Evolutionary conservation across 2,113 vertebrate genomes (phyloP), one percentile per base, ranked within the genome.

Genomic region (Dipodomys ordii): DNA sequence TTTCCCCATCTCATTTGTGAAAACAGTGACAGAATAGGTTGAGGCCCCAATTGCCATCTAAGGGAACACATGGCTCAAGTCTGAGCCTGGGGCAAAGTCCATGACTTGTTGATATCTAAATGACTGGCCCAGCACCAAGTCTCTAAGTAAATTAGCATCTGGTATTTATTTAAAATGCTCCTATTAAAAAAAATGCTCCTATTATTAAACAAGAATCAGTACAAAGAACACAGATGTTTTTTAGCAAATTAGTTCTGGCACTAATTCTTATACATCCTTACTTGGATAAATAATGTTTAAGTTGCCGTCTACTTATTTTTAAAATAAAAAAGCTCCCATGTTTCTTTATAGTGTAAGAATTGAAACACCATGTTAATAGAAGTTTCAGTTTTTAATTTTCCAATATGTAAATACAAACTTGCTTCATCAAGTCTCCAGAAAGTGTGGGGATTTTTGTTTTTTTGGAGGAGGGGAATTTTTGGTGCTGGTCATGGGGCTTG

Each of bases 1-100:
- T 86, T 85, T 78, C n/a, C 46, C 91, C 62, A 23, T 77, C 12
- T 96, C 44, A 32, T 64, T 91, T 92, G 44, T 90, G 65, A 90
- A 90, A 95, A 60, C 28, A 92, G 53, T 67, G 53, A 71, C 57
- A 92, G 19, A 90, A 13, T 39, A 94, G 46, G 46, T 27, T 46
- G 7, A 65, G 83, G 32, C 23, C 71, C 87, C 67, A 72, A 68
- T 19, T 92, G 65, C 44, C 82, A 72, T 27, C 68, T 19, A 77
- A 60, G 30, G 13, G 0, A 23, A 53, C n/a, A 30, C 20, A 49
- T 7, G 18, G 5, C 11, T 80, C 62, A 64, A 67, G 53, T 10
- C 62, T 78, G 49, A 69, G n/a, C 57, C 46, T 10, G 30, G 18
- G 30, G 32, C 68, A n/a, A 77, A 27, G 8, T 65, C 73, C n/a